Percentiles rank a stretch among this genome's conserved stretches.
Conservation (phyloP, 2,113 vertebrate genomes). For the Ceuthmochares aereus region DNA sequence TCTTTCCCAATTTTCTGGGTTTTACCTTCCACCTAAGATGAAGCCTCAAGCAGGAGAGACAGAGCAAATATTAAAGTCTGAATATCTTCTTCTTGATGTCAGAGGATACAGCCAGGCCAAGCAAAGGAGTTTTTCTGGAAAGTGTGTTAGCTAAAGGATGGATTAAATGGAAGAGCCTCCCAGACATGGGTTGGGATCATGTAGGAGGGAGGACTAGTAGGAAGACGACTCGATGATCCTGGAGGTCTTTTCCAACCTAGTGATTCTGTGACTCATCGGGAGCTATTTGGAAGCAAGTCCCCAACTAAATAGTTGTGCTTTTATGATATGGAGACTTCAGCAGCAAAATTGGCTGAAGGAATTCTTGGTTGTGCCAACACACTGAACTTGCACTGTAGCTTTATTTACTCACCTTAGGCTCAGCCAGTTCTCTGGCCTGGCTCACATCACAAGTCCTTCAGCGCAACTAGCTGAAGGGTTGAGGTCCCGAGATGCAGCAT, state of each 20-base stretch:
- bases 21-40: neutral
- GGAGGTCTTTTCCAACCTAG: too few species aligned
- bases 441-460: neutral
- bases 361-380: neutral
- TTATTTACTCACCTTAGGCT: neutral
- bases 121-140: neutral
- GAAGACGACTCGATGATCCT: neutral
- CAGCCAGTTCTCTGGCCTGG: neutral
- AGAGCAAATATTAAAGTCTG: neutral
- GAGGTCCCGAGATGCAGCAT: neutral
- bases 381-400: rapidly evolving
- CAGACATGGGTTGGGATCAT: neutral
- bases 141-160: neutral
- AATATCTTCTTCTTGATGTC: neutral
- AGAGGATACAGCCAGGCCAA: neutral
- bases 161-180: neutral
- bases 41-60: neutral
- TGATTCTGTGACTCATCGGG: neutral
- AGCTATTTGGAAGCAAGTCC: neutral
- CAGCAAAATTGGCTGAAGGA: neutral
- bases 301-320: neutral
- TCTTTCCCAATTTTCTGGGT: neutral
- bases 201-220: neutral
- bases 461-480: neutral
- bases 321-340: neutral